These are phyloP conservation scores for Drosophila simulans DNA, from an alignment of 1,140 invertebrate species.

Conservation along the genomic window DNA sequence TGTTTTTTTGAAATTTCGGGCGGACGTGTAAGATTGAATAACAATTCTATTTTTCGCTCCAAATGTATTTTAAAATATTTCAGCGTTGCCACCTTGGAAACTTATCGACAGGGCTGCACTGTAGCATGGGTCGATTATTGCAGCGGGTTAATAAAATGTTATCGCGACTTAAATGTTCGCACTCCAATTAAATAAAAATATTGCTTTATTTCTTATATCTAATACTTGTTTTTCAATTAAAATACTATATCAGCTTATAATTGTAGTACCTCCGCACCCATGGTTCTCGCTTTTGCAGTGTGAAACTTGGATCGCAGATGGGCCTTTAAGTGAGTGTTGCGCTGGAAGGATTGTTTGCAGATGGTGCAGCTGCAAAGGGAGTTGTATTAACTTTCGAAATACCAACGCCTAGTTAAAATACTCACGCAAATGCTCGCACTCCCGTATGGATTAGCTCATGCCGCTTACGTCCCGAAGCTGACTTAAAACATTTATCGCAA, in stretches of 20 bases:
- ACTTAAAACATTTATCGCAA: slow-evolving; percentile 59
- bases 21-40: too few species aligned
- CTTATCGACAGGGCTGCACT: neutral
- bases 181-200: too few species aligned
- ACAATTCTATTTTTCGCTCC: neutral
- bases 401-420: neutral
- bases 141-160: too few species aligned
- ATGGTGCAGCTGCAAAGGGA: slow-evolving; percentile 33
- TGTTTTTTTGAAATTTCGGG: too few species aligned
- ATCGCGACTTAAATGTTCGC: neutral
- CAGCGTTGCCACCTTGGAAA: neutral
- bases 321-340: slow-evolving; percentile 65
- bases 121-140: neutral
- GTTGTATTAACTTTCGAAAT: neutral
- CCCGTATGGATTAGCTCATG: slow-evolving; percentile 66
- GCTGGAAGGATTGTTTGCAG: slow-evolving; percentile 63
- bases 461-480: slow-evolving; percentile 53
- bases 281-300: neutral
- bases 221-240: too few species aligned
- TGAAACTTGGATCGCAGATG: slow-evolving; percentile 61
- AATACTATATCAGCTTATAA: too few species aligned
- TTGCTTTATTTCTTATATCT: too few species aligned
- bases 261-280: neutral
- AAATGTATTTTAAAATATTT: neutral
- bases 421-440: slow-evolving; percentile 51